Base-by-base conservation (phyloP, 2,797 vertebrate species). In the Centropyge bicolor region DNA sequence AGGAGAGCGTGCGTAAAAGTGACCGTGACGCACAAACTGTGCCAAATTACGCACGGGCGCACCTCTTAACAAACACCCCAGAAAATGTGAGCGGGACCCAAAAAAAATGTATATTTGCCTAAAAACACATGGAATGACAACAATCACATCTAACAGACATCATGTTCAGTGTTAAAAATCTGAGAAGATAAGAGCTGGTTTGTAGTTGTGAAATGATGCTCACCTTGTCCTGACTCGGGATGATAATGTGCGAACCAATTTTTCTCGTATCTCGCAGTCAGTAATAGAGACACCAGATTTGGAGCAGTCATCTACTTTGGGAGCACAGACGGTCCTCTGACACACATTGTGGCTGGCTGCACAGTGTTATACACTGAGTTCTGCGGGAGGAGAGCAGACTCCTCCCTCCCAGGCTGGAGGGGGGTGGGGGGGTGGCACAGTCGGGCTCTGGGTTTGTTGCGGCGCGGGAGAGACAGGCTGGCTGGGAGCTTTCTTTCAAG, bases 261-360 rank as follows among this genome's bases (percentile, higher is more conserved):
- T 45, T 77, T 85, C 77, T 93, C 77, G 66, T 89, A 64, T 92
- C 85, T 91, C 80, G 80, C 75, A 91, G 88, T 94, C 91, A 91
- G 82, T 72, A 87, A 85, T 75, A 83, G 84, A 93, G 89, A 93
- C 89, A 87, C 76, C 86, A 88, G 86, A 80, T 84, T 86, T 81
- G 84, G 74, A 89, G 88, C 91, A 86, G 88, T 90, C 94, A 94
- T 94, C 91, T 84, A 95, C 93, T 95, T 83, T 90, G 90, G 91
- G 93, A 94, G 94, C 93, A 94, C 95, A 95, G 93, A 96, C 96
- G 96, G 96, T 95, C 95, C 94, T 96, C 96, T 97, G 96, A 96
- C 96, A 96, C 93, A 92, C 95, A 92, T 94, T 91, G 94, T 96
- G 95, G 92, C 81, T 95, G 94, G 95, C 94, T 93, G 92, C 90